Conservation (phyloP, 2,113 vertebrate genomes). For the Oenanthe oenanthe region DNA sequence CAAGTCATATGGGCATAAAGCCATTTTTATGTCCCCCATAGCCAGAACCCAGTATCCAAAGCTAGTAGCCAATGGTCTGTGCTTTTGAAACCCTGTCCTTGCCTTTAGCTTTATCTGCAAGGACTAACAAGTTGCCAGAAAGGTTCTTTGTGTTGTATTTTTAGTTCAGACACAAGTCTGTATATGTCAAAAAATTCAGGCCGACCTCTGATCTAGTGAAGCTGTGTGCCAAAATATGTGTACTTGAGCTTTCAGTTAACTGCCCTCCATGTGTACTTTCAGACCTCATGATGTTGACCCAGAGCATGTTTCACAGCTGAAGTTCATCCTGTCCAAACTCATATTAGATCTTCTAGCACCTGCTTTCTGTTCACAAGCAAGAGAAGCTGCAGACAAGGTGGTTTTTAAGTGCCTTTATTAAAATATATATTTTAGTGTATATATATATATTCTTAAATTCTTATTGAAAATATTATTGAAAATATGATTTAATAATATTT, state of each 20-base stretch:
- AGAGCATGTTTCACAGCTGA: background rate
- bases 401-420: background rate
- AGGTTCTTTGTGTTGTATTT: background rate
- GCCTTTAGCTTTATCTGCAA: background rate
- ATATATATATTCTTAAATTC: background rate
- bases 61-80: background rate
- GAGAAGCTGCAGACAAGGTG: background rate
- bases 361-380: background rate
- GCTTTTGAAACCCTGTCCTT: background rate
- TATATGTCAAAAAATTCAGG: background rate
- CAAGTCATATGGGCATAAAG: background rate
- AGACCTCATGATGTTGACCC: background rate
- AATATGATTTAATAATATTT: background rate
- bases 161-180: background rate
- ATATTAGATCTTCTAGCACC: background rate
- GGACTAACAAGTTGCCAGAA: background rate
- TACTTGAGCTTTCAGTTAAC: background rate
- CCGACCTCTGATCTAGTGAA: background rate
- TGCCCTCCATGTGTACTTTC: background rate
- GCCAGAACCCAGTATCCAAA: background rate
- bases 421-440: background rate
- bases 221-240: background rate
- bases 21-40: background rate
- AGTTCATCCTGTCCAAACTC: background rate
- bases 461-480: background rate